Evolutionary conservation across 2,888 invertebrate species (phyloP).

Genomic region (Calameuta idolon): DNA sequence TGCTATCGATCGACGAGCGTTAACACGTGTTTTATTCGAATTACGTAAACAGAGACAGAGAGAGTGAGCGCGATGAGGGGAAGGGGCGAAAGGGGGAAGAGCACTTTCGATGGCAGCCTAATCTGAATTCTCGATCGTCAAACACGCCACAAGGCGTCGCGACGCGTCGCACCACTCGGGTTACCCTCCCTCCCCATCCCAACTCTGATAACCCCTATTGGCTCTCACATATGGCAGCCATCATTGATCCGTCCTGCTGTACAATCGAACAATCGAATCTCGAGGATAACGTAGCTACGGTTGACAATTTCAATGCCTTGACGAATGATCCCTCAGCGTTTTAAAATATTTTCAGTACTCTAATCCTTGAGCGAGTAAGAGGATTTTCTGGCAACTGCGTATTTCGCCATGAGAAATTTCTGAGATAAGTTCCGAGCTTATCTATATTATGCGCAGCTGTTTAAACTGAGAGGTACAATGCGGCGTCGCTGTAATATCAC

Average conservation of each 20-base stretch:
- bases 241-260: background rate
- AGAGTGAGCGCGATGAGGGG: background rate
- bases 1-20: background rate
- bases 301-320: background rate
- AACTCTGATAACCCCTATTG: background rate
- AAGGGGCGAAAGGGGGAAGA: background rate
- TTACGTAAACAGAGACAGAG: background rate
- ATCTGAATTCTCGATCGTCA: background rate
- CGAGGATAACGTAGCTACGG: background rate
- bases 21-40: background rate
- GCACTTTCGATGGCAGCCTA: background rate
- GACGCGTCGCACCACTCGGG: background rate
- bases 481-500: background rate
- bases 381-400: background rate
- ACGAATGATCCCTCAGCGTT: background rate
- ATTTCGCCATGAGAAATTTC: background rate
- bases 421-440: background rate
- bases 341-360: background rate
- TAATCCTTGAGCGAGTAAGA: background rate
- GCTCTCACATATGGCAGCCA: background rate
- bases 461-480: background rate
- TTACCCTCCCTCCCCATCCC: background rate
- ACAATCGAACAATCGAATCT: background rate
- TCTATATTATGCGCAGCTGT: background rate
- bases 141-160: background rate